phyloP scores from a whole-genome alignment of 2,888 invertebrate genomes.

The Acrocyrtus sp. region DNA sequence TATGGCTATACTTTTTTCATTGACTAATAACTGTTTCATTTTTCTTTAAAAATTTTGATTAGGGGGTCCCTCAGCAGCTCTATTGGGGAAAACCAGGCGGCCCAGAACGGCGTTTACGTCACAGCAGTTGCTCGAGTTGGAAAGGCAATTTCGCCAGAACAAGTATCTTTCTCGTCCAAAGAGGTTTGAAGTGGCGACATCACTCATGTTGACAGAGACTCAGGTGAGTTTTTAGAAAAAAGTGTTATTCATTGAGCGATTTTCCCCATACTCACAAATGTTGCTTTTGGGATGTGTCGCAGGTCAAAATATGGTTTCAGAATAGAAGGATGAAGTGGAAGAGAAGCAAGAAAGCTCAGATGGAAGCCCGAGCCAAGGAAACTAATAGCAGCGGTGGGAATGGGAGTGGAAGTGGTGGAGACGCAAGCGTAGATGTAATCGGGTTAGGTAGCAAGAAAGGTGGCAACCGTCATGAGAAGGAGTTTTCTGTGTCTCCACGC shows the following conservation, averaged over 20 bases:
- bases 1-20: no score
- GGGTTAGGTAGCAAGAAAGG: constrained; percentile 21
- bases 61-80: constrained; percentile 72
- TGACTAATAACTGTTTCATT: no score
- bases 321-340: constrained; percentile 99
- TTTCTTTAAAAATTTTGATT: no score
- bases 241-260: not conserved
- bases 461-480: constrained; percentile 30
- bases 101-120: constrained; percentile 98
- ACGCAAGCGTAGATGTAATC: constrained; percentile 14
- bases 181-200: constrained; percentile 98
- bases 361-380: constrained; percentile 73
- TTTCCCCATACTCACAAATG: not conserved
- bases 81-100: constrained; percentile 86
- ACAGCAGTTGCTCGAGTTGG: constrained; percentile 96
- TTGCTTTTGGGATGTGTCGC: constrained; percentile 59
- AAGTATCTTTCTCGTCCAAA: constrained; percentile 98
- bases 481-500: constrained; percentile 23
- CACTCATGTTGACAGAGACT: constrained; percentile 96
- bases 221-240: constrained; percentile 86
- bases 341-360: constrained; percentile 94
- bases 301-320: constrained; percentile 99
- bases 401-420: constrained; percentile 24
- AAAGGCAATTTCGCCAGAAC: constrained; percentile 98
- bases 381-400: constrained; percentile 58